Evolutionary conservation across 2,113 vertebrate species (phyloP).

Genomic region (Apteryx owenii): DNA sequence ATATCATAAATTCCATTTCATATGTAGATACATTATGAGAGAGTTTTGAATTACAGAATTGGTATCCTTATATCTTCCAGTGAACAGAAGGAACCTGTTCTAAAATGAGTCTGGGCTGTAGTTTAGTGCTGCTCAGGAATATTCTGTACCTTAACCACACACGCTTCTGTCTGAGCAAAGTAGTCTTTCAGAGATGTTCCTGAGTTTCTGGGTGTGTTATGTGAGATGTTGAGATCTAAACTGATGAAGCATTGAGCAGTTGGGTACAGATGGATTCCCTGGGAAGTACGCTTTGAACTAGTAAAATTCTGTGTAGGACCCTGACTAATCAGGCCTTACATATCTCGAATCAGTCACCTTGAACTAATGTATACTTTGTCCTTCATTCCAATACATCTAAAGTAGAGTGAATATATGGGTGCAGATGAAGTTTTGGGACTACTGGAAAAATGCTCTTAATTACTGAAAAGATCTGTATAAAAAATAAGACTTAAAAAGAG

Average conservation of each 20-base stretch:
- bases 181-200: background rate
- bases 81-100: background rate
- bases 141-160: background rate
- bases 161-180: background rate
- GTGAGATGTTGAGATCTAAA: background rate
- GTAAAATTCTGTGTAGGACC: background rate
- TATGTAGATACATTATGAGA: background rate
- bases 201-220: background rate
- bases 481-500: background rate
- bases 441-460: background rate
- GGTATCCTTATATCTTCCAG: background rate
- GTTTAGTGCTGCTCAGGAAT: background rate
- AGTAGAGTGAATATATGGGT: background rate
- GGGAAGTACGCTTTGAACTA: background rate
- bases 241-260: background rate
- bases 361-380: background rate
- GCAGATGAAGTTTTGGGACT: background rate
- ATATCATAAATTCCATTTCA: background rate
- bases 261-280: background rate
- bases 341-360: background rate
- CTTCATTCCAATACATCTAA: background rate
- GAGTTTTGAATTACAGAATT: background rate
- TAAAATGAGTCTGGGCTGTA: background rate
- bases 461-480: background rate
- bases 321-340: background rate